Evolutionary conservation across 2,797 vertebrate genomes (phyloP).

Genomic region (Catharus ustulatus): DNA sequence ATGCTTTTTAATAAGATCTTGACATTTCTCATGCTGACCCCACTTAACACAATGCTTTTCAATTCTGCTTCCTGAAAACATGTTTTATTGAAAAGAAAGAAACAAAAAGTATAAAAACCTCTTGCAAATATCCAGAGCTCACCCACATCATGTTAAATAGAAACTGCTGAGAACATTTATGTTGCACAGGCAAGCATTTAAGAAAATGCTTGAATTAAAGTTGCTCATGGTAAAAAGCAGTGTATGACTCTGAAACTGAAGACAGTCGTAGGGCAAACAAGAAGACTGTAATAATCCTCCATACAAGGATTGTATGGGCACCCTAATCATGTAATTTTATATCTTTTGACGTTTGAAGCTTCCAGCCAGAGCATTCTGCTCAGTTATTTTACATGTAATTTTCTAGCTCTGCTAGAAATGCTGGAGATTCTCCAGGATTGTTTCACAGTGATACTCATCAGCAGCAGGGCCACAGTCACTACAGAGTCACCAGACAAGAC

Average conservation of each 20-base stretch:
- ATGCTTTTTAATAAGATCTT: constrained; percentile 14
- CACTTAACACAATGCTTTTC: not conserved
- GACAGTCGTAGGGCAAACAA: not conserved
- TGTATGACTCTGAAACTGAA: not conserved
- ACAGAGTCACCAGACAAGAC: not conserved
- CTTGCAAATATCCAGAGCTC: not conserved
- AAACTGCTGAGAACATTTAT: not conserved
- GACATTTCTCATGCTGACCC: constrained; percentile 28
- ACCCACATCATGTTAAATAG: not conserved
- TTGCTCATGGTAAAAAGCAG: not conserved
- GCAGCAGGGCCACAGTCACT: not conserved
- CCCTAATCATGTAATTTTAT: not conserved
- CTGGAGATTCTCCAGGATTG: not conserved
- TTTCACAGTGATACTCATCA: not conserved
- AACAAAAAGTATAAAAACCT: not conserved
- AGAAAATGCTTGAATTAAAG: not conserved
- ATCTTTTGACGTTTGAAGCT: not conserved
- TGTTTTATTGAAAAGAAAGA: not conserved
- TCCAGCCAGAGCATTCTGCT: not conserved
- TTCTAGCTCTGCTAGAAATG: not conserved
- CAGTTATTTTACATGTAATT: not conserved
- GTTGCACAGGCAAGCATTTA: not conserved
- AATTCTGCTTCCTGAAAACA: not conserved
- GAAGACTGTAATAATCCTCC: not conserved
- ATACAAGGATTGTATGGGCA: accelerated